Conservation (phyloP, 1,140 invertebrate genomes). For the Diplogasteroides magnus region DNA sequence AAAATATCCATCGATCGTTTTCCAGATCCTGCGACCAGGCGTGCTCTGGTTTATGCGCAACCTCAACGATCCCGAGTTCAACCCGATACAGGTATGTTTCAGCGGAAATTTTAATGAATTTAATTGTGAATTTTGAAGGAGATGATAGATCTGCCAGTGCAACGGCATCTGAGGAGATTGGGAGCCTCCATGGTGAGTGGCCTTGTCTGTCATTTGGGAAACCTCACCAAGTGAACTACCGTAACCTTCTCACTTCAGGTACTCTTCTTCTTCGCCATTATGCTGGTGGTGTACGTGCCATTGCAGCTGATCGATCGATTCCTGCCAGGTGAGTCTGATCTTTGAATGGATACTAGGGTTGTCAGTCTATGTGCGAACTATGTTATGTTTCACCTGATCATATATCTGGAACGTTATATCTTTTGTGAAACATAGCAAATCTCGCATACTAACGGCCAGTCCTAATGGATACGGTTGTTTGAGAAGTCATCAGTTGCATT, state of each 20-base stretch:
- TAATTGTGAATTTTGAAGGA: slow-evolving; percentile 59
- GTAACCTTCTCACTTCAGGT: slow-evolving; percentile 48
- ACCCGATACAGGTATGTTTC: slow-evolving; percentile 66
- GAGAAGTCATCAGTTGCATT: no score
- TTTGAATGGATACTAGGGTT: no score
- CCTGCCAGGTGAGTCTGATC: slow-evolving; percentile 73
- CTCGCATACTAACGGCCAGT: no score
- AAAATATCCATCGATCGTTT: no score
- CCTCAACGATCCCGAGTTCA: slow-evolving; percentile 97
- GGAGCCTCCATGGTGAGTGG: slow-evolving; percentile 75
- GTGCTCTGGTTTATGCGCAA: slow-evolving; percentile 68
- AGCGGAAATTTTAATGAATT: no score
- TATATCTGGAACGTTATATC: no score
- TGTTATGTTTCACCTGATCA: no score
- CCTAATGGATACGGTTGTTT: no score
- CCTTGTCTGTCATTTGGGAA: no score
- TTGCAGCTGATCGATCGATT: slow-evolving; percentile 64
- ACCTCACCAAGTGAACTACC: no score
- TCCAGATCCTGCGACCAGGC: slow-evolving; percentile 70
- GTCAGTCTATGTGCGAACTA: no score
- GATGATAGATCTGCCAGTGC: slow-evolving; percentile 94
- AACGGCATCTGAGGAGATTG: slow-evolving; percentile 79
- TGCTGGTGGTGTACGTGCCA: slow-evolving; percentile 92
- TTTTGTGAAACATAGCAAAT: no score
- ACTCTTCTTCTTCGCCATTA: slow-evolving; percentile 86